phyloP scores from a whole-genome alignment of 2,888 invertebrate species.

The Empis livida region DNA sequence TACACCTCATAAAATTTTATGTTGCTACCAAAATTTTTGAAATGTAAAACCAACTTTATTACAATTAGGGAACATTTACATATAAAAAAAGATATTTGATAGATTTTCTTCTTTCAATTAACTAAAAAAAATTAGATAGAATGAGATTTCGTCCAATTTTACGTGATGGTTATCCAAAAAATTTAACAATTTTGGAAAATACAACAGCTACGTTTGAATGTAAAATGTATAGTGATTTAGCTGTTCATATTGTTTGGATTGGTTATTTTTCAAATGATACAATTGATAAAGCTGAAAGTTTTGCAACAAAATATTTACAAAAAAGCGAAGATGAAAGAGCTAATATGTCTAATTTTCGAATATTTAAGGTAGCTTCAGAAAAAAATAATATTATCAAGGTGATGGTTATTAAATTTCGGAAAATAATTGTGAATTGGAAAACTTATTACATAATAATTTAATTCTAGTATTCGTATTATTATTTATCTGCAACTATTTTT shows the following conservation, averaged over 20 bases:
- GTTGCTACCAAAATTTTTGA: too few species aligned
- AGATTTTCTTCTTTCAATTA: too few species aligned
- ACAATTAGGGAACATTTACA: too few species aligned
- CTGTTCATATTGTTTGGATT: conserved; percentile 72
- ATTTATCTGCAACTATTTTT: too few species aligned
- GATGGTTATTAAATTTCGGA: too few species aligned
- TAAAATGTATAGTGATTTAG: conserved; percentile 69
- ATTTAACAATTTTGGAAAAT: conserved; percentile 63
- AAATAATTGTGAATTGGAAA: too few species aligned
- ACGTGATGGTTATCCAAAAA: conserved; percentile 65
- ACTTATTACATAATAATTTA: too few species aligned
- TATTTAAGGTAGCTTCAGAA: conserved; percentile 3
- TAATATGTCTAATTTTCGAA: background rate
- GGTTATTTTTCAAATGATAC: conserved; percentile 42
- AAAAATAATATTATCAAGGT: background rate
- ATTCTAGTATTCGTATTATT: too few species aligned
- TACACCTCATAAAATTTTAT: too few species aligned
- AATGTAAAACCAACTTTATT: too few species aligned
- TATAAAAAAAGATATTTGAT: too few species aligned
- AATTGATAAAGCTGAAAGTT: conserved; percentile 5
- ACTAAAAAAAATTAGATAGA: conserved; percentile 45
- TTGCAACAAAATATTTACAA: conserved; percentile 1
- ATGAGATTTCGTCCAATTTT: conserved; percentile 76
- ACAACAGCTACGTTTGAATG: conserved; percentile 62
- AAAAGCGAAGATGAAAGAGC: conserved; percentile 2